phyloP scores from a whole-genome alignment of 2,797 vertebrate species.

The Lithobates sylvaticus region DNA sequence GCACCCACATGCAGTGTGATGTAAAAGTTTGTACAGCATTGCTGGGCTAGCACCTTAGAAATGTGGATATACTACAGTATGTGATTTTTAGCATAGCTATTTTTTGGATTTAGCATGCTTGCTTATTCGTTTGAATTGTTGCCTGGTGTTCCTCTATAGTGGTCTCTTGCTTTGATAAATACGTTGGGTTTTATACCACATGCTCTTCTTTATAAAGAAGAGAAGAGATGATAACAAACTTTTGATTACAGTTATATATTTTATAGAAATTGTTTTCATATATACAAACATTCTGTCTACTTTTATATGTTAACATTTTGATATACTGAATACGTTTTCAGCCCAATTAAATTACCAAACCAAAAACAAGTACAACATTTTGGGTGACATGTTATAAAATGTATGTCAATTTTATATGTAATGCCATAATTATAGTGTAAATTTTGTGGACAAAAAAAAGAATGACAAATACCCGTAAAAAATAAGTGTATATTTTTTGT shows the following conservation, averaged over 20 bases:
- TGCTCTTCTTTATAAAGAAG: background rate
- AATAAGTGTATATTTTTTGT: background rate
- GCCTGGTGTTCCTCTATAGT: background rate
- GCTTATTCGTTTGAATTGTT: background rate
- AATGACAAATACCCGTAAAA: background rate
- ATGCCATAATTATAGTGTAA: background rate
- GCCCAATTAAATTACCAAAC: background rate
- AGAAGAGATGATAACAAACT: too few relatives aligned
- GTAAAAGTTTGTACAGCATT: background rate
- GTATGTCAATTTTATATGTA: background rate
- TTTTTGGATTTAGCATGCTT: background rate
- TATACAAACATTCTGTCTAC: background rate
- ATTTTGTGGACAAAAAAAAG: conserved; percentile 3
- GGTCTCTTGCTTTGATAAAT: background rate
- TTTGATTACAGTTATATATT: background rate
- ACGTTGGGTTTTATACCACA: background rate
- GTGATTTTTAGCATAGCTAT: too few relatives aligned
- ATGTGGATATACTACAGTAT: background rate
- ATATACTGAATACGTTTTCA: background rate
- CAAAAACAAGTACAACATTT: too few relatives aligned
- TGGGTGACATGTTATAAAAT: too few relatives aligned
- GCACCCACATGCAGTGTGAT: too few relatives aligned
- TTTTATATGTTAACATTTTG: background rate
- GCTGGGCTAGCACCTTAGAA: background rate
- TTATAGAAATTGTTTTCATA: background rate